phyloP scores from a whole-genome alignment of 2,797 vertebrate genomes.

The Somateria mollissima region DNA sequence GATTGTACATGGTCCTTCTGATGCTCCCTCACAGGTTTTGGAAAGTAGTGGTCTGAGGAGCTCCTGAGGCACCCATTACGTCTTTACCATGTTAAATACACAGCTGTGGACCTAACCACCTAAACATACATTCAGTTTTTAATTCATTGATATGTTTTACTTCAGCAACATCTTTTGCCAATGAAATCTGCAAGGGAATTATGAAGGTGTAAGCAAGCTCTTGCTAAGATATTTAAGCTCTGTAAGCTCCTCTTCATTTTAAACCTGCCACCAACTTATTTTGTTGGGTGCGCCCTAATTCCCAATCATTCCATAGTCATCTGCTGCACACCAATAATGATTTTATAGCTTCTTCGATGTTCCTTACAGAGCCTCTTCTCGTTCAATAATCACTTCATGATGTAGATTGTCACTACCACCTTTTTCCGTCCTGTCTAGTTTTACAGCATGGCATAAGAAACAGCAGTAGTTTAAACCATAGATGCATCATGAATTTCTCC shows the following conservation, averaged over 20 bases:
- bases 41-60: background rate
- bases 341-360: background rate
- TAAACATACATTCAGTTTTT: background rate
- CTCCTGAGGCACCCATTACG: background rate
- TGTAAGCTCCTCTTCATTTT: conserved; percentile 1
- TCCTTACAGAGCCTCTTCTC: background rate
- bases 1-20: background rate
- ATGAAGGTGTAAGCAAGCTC: background rate
- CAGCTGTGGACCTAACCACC: background rate
- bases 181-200: background rate
- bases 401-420: background rate
- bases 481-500: background rate
- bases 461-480: background rate
- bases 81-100: background rate
- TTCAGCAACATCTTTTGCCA: background rate
- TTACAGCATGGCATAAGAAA: background rate
- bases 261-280: background rate
- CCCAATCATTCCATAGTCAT: background rate
- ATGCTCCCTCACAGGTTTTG: background rate
- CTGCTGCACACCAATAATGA: background rate
- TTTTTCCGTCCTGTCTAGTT: background rate
- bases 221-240: conserved; percentile 23
- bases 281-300: background rate
- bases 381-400: background rate
- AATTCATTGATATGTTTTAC: background rate